These are phyloP conservation scores for Mycalesis mineus DNA, from an alignment of 2,888 invertebrate species.

Conservation along the genomic window DNA sequence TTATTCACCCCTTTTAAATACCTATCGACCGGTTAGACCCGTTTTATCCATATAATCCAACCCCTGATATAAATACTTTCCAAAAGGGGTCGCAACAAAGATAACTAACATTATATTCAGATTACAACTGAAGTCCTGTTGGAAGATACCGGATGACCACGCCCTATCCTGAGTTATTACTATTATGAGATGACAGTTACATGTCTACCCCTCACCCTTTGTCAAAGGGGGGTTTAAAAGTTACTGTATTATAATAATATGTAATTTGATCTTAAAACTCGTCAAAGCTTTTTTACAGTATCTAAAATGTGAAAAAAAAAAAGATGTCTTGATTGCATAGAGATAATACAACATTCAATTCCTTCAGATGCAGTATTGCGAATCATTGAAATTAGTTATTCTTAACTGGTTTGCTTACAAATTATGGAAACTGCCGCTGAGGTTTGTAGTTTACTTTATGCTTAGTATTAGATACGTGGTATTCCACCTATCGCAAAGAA, in stretches of 20 bases:
- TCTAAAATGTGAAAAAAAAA: not conserved
- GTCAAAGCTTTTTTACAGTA: not conserved
- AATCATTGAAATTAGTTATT: too few species aligned
- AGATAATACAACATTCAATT: too few species aligned
- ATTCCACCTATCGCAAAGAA: too few species aligned
- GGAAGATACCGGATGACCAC: conserved; percentile 62
- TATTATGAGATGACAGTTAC: conserved; percentile 54
- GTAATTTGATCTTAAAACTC: conserved; percentile 15
- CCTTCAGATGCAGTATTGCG: too few species aligned
- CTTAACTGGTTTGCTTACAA: too few species aligned
- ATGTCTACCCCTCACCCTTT: conserved; percentile 39
- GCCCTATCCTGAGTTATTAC: conserved; percentile 62
- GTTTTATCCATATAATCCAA: conserved; percentile 13
- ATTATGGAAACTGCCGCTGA: too few species aligned
- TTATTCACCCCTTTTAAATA: conserved; percentile 19
- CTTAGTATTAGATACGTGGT: too few species aligned
- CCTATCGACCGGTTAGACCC: conserved; percentile 20
- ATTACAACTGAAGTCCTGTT: conserved; percentile 56
- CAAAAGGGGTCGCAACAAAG: conserved; percentile 34
- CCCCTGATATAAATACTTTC: conserved; percentile 12
- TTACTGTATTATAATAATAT: conserved; percentile 25
- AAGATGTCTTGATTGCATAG: not conserved
- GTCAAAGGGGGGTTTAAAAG: conserved; percentile 34
- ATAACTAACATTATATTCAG: conserved; percentile 52
- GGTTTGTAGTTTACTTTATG: too few species aligned